A percentile compares a stretch with the other conserved stretches of the same genome.
Evolutionary conservation across 2,113 vertebrate genomes (phyloP).

Genomic region (Phrynosoma blainvillii): DNA sequence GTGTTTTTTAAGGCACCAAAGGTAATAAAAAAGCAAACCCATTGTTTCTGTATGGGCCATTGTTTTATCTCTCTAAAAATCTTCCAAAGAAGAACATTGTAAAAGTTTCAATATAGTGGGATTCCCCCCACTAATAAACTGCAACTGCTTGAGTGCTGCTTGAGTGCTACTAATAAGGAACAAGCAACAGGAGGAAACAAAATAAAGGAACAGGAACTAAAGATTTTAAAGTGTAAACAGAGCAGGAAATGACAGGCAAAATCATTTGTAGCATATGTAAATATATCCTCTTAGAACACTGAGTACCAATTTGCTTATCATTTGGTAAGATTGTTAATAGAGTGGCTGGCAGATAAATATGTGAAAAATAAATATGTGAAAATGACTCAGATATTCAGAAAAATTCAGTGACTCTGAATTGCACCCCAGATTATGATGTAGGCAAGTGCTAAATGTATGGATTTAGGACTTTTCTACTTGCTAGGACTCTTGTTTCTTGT

Average conservation of each 20-base stretch:
- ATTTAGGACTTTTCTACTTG: no score
- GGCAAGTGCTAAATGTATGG: no score
- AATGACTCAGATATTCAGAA: neutral
- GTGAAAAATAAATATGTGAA: neutral
- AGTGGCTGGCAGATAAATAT: no score
- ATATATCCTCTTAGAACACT: neutral
- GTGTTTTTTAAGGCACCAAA: neutral
- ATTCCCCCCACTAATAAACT: neutral
- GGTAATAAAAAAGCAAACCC: neutral
- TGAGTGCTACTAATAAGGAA: neutral
- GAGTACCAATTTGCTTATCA: neutral
- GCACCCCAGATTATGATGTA: no score
- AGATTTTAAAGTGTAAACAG: neutral
- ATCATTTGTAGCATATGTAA: neutral
- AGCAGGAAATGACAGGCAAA: neutral
- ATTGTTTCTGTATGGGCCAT: neutral
- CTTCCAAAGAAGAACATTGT: neutral
- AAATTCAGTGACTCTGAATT: no score
- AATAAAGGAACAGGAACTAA: neutral
- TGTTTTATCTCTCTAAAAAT: no score
- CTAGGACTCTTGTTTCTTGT: no score
- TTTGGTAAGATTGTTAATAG: neutral
- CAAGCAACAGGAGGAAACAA: neutral
- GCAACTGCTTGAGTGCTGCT: no score
- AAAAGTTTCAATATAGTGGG: neutral